Percentiles rank a stretch among this genome's conserved stretches.
phyloP scores from a whole-genome alignment of 2,888 invertebrate genomes.

The Caenorhabditis plicata region DNA sequence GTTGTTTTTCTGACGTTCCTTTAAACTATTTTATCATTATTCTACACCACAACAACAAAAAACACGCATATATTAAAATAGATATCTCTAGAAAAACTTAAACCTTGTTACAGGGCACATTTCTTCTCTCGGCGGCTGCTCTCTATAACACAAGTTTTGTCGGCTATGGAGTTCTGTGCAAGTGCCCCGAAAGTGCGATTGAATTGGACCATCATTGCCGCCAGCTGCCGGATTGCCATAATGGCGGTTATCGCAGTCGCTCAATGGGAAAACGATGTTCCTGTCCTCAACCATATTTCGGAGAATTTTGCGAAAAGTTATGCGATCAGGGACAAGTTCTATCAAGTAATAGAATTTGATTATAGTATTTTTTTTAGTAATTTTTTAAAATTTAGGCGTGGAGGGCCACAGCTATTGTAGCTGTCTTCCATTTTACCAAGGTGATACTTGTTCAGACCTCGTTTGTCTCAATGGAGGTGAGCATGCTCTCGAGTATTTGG shows the following conservation, averaged over 20 bases:
- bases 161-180: conserved; percentile 52
- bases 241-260: conserved; percentile 54
- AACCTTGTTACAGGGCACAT: conserved; percentile 42
- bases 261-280: conserved; percentile 41
- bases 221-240: conserved; percentile 55
- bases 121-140: conserved; percentile 47
- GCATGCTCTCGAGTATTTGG: too few relatives aligned
- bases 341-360: conserved; percentile 18
- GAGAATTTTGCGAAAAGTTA: conserved; percentile 59
- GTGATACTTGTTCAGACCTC: conserved; percentile 61
- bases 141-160: conserved; percentile 46
- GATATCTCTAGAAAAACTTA: background rate
- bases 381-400: conserved; percentile 25
- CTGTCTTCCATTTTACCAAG: conserved; percentile 62
- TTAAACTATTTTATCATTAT: too few relatives aligned
- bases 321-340: conserved; percentile 63
- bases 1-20: background rate
- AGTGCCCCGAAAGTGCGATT: conserved; percentile 43
- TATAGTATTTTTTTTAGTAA: background rate
- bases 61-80: too few relatives aligned
- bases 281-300: conserved; percentile 61
- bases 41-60: too few relatives aligned
- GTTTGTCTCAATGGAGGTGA: conserved; percentile 62
- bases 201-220: conserved; percentile 53
- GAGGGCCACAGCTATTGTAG: conserved; percentile 60